These are phyloP conservation scores for Diplazon laetatorius DNA, from an alignment of 2,888 invertebrate species.

Conservation along the genomic window DNA sequence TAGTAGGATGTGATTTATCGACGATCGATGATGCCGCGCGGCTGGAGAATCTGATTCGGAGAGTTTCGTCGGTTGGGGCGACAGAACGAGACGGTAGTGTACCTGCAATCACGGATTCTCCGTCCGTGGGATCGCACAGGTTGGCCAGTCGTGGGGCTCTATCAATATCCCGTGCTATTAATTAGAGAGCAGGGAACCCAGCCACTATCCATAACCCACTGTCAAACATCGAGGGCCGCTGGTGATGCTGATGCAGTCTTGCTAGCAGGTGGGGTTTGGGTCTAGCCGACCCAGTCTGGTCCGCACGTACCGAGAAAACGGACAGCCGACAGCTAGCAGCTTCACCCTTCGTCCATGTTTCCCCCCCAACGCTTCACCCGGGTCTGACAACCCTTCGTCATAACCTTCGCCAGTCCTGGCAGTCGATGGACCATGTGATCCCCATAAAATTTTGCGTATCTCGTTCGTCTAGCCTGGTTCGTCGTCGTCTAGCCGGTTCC, in stretches of 20 bases:
- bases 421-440: slow-evolving; percentile 18
- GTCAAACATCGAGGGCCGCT: slow-evolving; percentile 68
- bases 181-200: slow-evolving; percentile 63
- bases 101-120: slow-evolving; percentile 63
- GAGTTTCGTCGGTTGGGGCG: slow-evolving; percentile 29
- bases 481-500: too few relatives aligned
- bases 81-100: slow-evolving; percentile 58
- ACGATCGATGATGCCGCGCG: too few relatives aligned
- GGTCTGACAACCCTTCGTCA: slow-evolving; percentile 59
- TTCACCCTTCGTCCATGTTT: slow-evolving; percentile 39
- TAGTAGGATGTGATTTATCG: too few relatives aligned
- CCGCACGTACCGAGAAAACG: slow-evolving; percentile 10
- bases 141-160: slow-evolving; percentile 55
- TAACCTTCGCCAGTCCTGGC: slow-evolving; percentile 70
- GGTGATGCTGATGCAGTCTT: slow-evolving; percentile 57
- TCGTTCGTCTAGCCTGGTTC: neutral
- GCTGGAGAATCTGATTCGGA: slow-evolving; percentile 26
- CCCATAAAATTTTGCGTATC: too few relatives aligned
- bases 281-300: too few relatives aligned
- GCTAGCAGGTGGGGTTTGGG: too few relatives aligned
- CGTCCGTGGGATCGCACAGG: slow-evolving; percentile 48
- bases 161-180: slow-evolving; percentile 68
- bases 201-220: slow-evolving; percentile 64
- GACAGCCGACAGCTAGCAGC: slow-evolving; percentile 21
- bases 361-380: slow-evolving; percentile 39